phyloP scores from a whole-genome alignment of 1,140 invertebrate species.

The Heterodera carotae region DNA sequence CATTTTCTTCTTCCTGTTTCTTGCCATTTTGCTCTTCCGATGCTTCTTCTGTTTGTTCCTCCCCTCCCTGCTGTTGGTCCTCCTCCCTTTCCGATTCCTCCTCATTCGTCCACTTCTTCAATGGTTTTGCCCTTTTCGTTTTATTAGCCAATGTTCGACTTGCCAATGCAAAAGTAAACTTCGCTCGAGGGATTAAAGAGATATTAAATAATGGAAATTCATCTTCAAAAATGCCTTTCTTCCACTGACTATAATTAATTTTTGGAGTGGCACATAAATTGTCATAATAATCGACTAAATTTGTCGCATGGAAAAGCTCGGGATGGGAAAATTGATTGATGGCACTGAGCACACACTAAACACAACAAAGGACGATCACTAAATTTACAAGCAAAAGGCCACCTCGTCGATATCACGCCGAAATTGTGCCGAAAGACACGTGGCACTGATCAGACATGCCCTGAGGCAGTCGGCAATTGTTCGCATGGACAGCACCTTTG shows the following conservation, averaged over 20 bases:
- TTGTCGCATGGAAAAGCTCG: constrained; percentile 51
- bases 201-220: constrained; percentile 3
- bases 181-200: neutral
- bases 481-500: neutral
- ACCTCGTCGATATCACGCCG: neutral
- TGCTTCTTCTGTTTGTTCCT: constrained; percentile 1
- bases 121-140: constrained; percentile 14
- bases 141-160: neutral
- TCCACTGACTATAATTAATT: neutral
- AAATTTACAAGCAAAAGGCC: constrained; percentile 22
- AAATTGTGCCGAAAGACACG: neutral
- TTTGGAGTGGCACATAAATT: constrained; percentile 57
- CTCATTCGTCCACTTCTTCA: constrained; percentile 7
- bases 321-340: constrained; percentile 56
- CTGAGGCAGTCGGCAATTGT: constrained; percentile 1
- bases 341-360: constrained; percentile 60
- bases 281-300: constrained; percentile 60
- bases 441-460: neutral
- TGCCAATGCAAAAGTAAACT: constrained; percentile 4
- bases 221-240: neutral
- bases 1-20: neutral
- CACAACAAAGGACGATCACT: constrained; percentile 39
- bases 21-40: neutral
- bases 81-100: neutral
- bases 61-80: constrained; percentile 27